phyloP scores from a whole-genome alignment of 2,797 vertebrate species.

The Typhlichthys subterraneus region DNA sequence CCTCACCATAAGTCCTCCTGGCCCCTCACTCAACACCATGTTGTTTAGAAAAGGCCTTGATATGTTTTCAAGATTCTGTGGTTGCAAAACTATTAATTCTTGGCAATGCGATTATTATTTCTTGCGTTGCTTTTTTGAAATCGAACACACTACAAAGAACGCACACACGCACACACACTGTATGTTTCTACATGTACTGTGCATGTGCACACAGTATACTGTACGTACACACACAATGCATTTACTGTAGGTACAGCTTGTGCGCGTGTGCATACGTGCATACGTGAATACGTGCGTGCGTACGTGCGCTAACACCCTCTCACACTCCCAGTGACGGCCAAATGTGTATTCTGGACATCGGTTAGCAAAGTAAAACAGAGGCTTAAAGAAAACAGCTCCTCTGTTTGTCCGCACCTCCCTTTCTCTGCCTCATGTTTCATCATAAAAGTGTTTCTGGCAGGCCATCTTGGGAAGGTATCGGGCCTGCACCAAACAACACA shows the following conservation, averaged over 20 bases:
- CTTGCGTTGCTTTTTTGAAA: constrained; percentile 31
- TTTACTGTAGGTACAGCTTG: background rate
- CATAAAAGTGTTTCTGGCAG: constrained; percentile 77
- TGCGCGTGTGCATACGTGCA: too few relatives aligned
- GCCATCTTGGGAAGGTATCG: constrained; percentile 59
- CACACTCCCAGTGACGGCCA: constrained; percentile 61
- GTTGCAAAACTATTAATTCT: constrained; percentile 82
- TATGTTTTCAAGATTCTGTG: constrained; percentile 80
- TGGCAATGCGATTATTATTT: constrained; percentile 64
- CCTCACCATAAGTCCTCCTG: constrained; percentile 16
- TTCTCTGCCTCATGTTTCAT: constrained; percentile 73
- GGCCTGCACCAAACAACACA: constrained; percentile 69
- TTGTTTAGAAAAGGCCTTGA: constrained; percentile 81
- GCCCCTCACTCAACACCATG: constrained; percentile 84
- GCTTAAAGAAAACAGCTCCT: constrained; percentile 68
- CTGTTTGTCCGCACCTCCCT: constrained; percentile 72
- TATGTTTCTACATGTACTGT: constrained; percentile 3
- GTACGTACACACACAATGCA: background rate
- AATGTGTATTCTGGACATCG: constrained; percentile 71
- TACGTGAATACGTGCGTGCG: background rate
- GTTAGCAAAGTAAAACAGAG: constrained; percentile 67
- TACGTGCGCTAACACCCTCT: constrained; percentile 12
- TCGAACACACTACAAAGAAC: constrained; percentile 22
- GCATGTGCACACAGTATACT: constrained; percentile 25
- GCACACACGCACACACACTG: constrained; percentile 1